Evolutionary conservation across 2,888 invertebrate genomes (phyloP).

Genomic region (Ectemnius continuus): DNA sequence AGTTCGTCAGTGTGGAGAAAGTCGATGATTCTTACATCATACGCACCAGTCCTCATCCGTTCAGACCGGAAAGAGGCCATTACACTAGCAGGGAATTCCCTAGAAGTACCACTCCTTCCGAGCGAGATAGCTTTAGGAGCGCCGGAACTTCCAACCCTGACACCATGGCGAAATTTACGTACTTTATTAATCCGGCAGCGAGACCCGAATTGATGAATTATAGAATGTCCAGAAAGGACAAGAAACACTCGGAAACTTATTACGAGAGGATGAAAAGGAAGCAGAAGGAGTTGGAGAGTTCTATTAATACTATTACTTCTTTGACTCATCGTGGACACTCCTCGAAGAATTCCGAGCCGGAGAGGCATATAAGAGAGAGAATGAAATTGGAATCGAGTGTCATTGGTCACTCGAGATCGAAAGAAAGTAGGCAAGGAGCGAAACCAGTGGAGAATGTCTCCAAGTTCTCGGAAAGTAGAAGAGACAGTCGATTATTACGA

Average conservation of each 20-base stretch:
- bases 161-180: slow-evolving; percentile 66
- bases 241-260: slow-evolving; percentile 75
- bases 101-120: not conserved
- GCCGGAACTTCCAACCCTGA: slow-evolving; percentile 17
- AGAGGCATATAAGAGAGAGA: not conserved
- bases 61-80: slow-evolving; percentile 68
- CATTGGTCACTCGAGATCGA: not conserved
- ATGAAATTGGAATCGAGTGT: not conserved
- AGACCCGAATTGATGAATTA: slow-evolving; percentile 64
- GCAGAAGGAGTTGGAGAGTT: slow-evolving; percentile 53
- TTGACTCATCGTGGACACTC: not conserved
- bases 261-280: slow-evolving; percentile 68
- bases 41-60: slow-evolving; percentile 71
- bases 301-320: slow-evolving; percentile 51
- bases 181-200: slow-evolving; percentile 65
- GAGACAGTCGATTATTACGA: slow-evolving; percentile 41
- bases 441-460: slow-evolving; percentile 9
- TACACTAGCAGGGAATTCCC: slow-evolving; percentile 21
- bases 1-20: slow-evolving; percentile 72
- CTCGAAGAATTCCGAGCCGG: not conserved
- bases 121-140: not conserved
- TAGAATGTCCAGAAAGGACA: slow-evolving; percentile 74
- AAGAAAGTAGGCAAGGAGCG: slow-evolving; percentile 5
- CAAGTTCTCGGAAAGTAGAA: slow-evolving; percentile 27
- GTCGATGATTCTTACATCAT: slow-evolving; percentile 68